Percentiles rank a stretch among this genome's conserved stretches.
These are phyloP conservation scores for Phacellophora camtschatica DNA, from an alignment of 30 jellyfish, hydroid and myxozoan genomes.

Conservation along the genomic window DNA sequence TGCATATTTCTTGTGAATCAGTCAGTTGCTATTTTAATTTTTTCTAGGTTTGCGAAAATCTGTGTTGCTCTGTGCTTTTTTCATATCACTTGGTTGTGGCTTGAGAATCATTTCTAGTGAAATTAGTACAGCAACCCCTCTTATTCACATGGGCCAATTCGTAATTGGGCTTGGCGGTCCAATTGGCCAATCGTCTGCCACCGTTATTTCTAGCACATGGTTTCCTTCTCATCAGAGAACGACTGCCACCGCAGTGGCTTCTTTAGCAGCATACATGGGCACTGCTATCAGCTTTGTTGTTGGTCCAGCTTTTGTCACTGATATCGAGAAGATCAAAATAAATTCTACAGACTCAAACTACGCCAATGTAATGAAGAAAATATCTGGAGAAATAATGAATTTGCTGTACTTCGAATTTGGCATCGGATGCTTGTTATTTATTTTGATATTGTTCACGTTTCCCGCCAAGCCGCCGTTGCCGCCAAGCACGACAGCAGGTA, in stretches of 20 bases:
- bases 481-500: conserved; percentile 96
- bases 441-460: conserved; percentile 71
- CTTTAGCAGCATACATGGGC: conserved; percentile 92
- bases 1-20: not conserved
- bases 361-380: not conserved
- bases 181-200: conserved; percentile 95
- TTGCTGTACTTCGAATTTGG: conserved; percentile 87
- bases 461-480: conserved; percentile 96
- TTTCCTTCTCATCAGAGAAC: conserved; percentile 97
- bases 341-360: not conserved
- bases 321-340: conserved; percentile 22
- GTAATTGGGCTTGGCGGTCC: conserved; percentile 98
- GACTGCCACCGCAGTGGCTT: conserved; percentile 97
- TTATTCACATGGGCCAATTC: conserved; percentile 96
- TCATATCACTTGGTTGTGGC: conserved; percentile 78
- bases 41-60: conserved; percentile 81
- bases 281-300: conserved; percentile 94
- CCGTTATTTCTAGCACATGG: conserved; percentile 97
- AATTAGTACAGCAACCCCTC: conserved; percentile 72
- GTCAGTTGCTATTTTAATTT: not conserved
- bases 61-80: conserved; percentile 59
- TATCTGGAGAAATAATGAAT: conserved; percentile 74
- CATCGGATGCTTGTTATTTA: conserved; percentile 60
- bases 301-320: conserved; percentile 90
- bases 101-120: conserved; percentile 82